These are phyloP conservation scores for Tenualosa ilisha DNA, from an alignment of 2,797 vertebrate genomes.

Conservation along the genomic window DNA sequence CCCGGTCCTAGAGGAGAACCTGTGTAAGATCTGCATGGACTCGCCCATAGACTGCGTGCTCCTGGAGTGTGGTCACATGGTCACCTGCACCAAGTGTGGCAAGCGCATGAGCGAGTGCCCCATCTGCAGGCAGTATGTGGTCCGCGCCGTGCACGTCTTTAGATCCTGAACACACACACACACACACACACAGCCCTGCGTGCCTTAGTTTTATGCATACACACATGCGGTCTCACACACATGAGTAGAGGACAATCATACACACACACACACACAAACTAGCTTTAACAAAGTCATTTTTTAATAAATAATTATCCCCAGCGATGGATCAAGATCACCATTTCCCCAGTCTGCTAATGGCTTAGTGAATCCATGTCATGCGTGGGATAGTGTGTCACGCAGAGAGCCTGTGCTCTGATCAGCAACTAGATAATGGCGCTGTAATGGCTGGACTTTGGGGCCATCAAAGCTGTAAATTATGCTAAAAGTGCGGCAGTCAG, in stretches of 20 bases:
- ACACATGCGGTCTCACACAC: background rate
- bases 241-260: background rate
- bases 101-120: slow-evolving; percentile 96
- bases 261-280: background rate
- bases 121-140: slow-evolving; percentile 91
- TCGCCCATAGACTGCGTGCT: slow-evolving; percentile 91
- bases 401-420: background rate
- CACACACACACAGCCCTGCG: background rate
- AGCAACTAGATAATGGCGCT: background rate
- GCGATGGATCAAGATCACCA: background rate
- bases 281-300: no score
- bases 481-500: background rate
- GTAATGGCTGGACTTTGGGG: background rate
- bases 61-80: slow-evolving; percentile 95
- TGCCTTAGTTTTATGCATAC: background rate
- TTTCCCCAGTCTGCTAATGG: background rate
- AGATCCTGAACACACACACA: slow-evolving; percentile 48
- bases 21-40: slow-evolving; percentile 97
- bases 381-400: background rate
- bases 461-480: background rate
- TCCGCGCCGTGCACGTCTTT: slow-evolving; percentile 93
- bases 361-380: background rate
- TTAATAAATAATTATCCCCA: no score
- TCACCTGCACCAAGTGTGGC: slow-evolving; percentile 95
- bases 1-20: slow-evolving; percentile 77